Evolutionary conservation across 2,797 vertebrate species (phyloP).

Genomic region (Halcyon badia): DNA sequence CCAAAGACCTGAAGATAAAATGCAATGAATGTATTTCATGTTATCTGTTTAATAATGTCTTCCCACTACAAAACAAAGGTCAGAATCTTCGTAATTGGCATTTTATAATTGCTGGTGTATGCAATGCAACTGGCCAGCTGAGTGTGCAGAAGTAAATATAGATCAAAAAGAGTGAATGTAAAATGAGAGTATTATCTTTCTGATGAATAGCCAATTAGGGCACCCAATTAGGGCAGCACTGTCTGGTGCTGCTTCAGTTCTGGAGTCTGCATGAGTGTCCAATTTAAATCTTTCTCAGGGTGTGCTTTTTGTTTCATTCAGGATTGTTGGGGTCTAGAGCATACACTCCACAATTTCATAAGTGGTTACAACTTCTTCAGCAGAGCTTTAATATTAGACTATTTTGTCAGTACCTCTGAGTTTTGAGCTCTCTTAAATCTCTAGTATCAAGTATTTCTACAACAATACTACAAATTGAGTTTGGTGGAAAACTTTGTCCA

Average conservation of each 20-base stretch:
- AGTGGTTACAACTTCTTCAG: background rate
- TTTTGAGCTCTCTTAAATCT: background rate
- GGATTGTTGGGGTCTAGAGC: background rate
- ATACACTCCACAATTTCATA: fast-evolving
- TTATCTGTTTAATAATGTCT: conserved; percentile 81
- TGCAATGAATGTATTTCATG: conserved; percentile 46
- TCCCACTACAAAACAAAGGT: conserved; percentile 70
- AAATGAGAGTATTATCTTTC: conserved; percentile 66
- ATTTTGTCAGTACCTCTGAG: background rate
- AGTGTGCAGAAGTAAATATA: conserved; percentile 81
- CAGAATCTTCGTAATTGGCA: conserved; percentile 80
- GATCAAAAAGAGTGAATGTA: conserved; percentile 77
- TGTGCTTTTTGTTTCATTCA: background rate
- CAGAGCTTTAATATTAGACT: background rate
- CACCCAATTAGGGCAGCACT: background rate
- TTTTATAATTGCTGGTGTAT: conserved; percentile 73
- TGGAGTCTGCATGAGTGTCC: fast-evolving
- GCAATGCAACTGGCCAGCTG: background rate
- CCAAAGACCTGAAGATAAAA: background rate
- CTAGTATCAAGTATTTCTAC: background rate
- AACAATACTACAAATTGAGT: background rate
- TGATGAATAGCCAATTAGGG: background rate
- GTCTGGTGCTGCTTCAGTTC: background rate
- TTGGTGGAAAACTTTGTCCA: background rate
- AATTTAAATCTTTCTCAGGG: background rate